Base-by-base conservation (phyloP, 1,140 invertebrate species). In the Pseudomyrmex gracilis region DNA sequence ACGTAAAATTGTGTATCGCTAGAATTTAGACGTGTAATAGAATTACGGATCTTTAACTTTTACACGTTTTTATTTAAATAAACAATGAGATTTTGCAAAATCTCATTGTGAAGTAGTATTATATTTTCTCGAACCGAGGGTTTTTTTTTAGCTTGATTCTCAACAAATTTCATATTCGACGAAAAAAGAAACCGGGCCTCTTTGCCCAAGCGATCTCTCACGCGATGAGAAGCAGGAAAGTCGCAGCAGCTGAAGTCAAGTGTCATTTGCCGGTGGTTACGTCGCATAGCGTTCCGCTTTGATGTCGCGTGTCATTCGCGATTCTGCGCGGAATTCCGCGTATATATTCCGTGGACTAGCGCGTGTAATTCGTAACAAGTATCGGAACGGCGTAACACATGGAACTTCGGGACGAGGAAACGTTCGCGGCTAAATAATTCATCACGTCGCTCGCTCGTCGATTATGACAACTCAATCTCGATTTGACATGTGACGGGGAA, bases 221-320 rank as follows among this genome's bases (percentile, higher is more conserved):
- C 73, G 66, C 73, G 66, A 88, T 82, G 87, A 88, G 87, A 88
- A 89, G 87, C 78, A 86, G 87, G 84, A 86, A 88, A 86, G 70
- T 47, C 58, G 34, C n/a, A n/a, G 34, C 0, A 24, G 57, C 55
- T 64, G 51, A 20, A 63, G 68, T 76, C 86, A 89, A 74, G 73
- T 86, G 87, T 88, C 86, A 80, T 88, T 80, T 51, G 47, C 22
- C 61, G 74, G 58, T 86, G 60, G 87, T 86, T 88, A 88, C 74
- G 74, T 68, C 51, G 82, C 63, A 47, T 68, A 66, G 86, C 89
- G 91, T 91, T 89, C 85, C 90, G 91, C 85, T 90, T 90, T 91
- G 87, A 91, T 87, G 85, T 83, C 87, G 91, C 91, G 90, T 91
- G 90, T 92, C 91, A 93, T 92, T 90, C 86, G 88, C 84, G 89